Conservation (phyloP, 2,888 invertebrate species). For the Phyllotreta cruciferae region DNA sequence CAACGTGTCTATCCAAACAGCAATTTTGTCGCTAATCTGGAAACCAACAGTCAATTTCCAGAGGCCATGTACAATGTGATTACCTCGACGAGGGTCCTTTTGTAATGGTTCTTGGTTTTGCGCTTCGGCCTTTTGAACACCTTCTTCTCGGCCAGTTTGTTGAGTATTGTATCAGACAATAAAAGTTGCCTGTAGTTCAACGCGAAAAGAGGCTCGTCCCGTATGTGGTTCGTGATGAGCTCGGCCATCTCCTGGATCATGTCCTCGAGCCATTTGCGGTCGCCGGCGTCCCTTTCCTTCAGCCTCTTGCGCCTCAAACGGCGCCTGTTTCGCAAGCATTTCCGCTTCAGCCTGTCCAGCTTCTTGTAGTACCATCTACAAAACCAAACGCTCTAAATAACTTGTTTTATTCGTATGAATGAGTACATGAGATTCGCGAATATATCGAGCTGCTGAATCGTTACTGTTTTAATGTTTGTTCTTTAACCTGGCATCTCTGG, state of each 20-base stretch:
- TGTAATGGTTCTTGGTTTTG: slow-evolving; percentile 45
- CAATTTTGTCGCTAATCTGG: slow-evolving; percentile 49
- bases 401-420: not conserved
- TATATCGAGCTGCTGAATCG: not conserved
- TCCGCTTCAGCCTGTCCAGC: slow-evolving; percentile 46
- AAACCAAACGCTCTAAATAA: not conserved
- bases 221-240: slow-evolving; percentile 48
- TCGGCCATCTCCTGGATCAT: slow-evolving; percentile 40
- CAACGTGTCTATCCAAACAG: slow-evolving; percentile 53
- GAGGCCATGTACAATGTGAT: not conserved
- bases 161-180: slow-evolving; percentile 50
- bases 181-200: slow-evolving; percentile 53
- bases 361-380: slow-evolving; percentile 48
- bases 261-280: slow-evolving; percentile 40
- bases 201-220: slow-evolving; percentile 47
- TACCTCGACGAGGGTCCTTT: slow-evolving; percentile 45
- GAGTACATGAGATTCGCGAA: not conserved
- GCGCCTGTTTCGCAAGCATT: slow-evolving; percentile 38
- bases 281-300: slow-evolving; percentile 38
- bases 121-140: slow-evolving; percentile 42
- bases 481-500: slow-evolving; percentile 45
- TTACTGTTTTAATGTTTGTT: not conserved
- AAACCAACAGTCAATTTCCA: slow-evolving; percentile 18
- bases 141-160: slow-evolving; percentile 38
- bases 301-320: slow-evolving; percentile 33